These are phyloP conservation scores for Eupithecia dodoneata DNA, from an alignment of 2,888 invertebrate species.

Conservation along the genomic window DNA sequence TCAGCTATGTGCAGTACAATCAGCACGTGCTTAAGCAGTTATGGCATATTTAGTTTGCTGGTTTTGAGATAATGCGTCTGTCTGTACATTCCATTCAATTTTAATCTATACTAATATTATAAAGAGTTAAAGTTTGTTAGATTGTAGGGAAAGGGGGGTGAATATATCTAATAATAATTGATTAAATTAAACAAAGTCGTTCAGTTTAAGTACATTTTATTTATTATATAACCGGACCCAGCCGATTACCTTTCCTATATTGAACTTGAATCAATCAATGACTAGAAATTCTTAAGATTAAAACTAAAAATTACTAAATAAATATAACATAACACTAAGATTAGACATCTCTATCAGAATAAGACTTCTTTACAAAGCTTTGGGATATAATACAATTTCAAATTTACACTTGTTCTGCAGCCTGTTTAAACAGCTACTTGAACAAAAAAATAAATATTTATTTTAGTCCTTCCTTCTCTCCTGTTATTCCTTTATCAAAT, in stretches of 20 bases:
- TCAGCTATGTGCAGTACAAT: not conserved
- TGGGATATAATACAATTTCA: too few species aligned
- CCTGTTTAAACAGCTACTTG: not conserved
- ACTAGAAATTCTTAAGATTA: not conserved
- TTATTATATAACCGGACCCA: not conserved
- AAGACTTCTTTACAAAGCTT: too few species aligned
- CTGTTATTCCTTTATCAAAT: not conserved
- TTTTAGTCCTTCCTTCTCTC: not conserved
- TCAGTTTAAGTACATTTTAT: conserved; percentile 1
- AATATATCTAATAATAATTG: not conserved
- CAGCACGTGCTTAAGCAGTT: not conserved
- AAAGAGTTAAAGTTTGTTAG: too few species aligned
- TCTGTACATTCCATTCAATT: not conserved
- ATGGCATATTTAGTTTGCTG: not conserved
- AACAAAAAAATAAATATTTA: not conserved
- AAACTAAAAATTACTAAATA: not conserved
- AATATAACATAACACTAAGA: not conserved
- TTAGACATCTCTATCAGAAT: too few species aligned
- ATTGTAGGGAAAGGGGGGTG: too few species aligned
- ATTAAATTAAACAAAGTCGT: not conserved
- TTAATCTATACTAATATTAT: too few species aligned
- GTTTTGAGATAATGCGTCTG: not conserved
- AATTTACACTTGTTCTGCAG: not conserved
- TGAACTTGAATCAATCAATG: not conserved
- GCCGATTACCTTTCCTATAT: not conserved